Evolutionary conservation across 2,113 vertebrate species (phyloP).

Genomic region (Plecturocebus donacophilus): DNA sequence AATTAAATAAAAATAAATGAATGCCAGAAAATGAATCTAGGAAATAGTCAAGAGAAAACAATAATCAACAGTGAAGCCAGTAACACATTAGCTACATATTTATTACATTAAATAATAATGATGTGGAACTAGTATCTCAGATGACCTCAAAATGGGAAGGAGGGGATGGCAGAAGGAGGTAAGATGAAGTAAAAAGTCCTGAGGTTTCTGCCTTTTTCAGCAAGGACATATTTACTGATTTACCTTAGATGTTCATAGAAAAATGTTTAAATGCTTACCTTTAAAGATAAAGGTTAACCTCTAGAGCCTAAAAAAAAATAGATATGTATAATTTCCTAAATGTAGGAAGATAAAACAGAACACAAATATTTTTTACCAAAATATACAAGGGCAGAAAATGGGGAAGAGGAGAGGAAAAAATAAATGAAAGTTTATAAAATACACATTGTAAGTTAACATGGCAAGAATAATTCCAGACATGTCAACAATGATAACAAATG

Average conservation of each 20-base stretch:
- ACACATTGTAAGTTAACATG: conserved; percentile 6
- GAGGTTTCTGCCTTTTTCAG: background rate
- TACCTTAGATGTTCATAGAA: background rate
- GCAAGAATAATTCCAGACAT: background rate
- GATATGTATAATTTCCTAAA: background rate
- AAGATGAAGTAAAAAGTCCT: background rate
- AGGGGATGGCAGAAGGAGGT: background rate
- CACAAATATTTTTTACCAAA: background rate
- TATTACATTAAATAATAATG: conserved; percentile 7
- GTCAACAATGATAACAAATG: background rate
- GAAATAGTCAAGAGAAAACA: background rate
- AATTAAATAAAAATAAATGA: background rate
- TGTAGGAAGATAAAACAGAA: background rate
- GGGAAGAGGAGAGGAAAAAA: background rate
- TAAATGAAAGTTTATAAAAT: background rate
- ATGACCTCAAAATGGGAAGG: background rate
- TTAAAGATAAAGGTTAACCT: background rate
- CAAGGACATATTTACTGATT: background rate
- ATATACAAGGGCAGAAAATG: background rate
- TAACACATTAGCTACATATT: background rate
- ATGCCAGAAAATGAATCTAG: background rate
- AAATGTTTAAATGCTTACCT: background rate
- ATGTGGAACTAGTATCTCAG: background rate
- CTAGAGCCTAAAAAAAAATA: background rate
- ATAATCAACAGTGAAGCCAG: background rate